A percentile compares a stretch with the other conserved stretches of the same genome.
Evolutionary conservation across 2,888 invertebrate genomes (phyloP).

Genomic region (Diaphora mendica): DNA sequence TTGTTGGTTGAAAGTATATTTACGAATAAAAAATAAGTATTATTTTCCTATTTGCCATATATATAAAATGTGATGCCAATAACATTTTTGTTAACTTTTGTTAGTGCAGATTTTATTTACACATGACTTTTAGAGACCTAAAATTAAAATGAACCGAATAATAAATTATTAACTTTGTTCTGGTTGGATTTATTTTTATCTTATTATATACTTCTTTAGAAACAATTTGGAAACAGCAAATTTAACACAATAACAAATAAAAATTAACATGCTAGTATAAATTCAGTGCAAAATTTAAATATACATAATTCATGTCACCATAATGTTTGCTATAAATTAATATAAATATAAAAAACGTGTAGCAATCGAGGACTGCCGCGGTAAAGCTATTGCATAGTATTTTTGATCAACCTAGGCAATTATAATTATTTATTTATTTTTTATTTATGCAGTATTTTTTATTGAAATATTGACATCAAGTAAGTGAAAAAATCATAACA

Average conservation of each 20-base stretch:
- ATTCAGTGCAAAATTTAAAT: too few relatives aligned
- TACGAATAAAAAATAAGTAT: background rate
- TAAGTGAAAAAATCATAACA: too few relatives aligned
- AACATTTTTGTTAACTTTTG: background rate
- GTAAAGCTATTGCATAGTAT: too few relatives aligned
- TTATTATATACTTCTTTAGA: background rate
- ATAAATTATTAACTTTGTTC: background rate
- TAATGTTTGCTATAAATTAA: too few relatives aligned
- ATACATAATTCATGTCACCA: too few relatives aligned
- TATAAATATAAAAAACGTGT: too few relatives aligned
- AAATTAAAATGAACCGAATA: background rate
- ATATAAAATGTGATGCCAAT: background rate
- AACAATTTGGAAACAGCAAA: background rate
- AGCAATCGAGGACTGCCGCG: too few relatives aligned
- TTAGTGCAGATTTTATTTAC: background rate
- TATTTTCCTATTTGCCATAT: background rate
- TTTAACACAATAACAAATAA: too few relatives aligned
- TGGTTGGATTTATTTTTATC: background rate
- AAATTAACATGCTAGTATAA: background rate
- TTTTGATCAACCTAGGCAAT: too few relatives aligned
- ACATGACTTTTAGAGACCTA: background rate
- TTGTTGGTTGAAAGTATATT: slow-evolving; percentile 40
- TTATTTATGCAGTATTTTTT: too few relatives aligned
- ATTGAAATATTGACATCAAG: too few relatives aligned
- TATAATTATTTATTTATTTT: too few relatives aligned